A percentile compares a stretch with the other conserved stretches of the same genome.
Conservation (phyloP, 2,797 vertebrate species). For the Balearica regulorum region DNA sequence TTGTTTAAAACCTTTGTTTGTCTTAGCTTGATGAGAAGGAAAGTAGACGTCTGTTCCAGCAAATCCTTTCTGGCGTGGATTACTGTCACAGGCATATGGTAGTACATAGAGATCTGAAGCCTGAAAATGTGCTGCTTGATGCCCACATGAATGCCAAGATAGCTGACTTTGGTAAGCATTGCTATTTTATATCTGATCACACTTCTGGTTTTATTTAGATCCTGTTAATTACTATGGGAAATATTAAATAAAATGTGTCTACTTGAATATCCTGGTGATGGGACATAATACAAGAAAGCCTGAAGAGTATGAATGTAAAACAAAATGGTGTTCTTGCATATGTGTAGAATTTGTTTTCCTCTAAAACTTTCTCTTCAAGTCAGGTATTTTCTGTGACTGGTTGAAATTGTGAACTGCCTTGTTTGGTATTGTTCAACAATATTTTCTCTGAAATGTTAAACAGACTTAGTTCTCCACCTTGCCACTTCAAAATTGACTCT, state of each 20-base stretch:
- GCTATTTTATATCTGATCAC: not conserved
- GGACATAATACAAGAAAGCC: not conserved
- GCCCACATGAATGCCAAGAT: constrained; percentile 98
- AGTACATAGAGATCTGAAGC: constrained; percentile 91
- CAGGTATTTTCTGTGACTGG: not conserved
- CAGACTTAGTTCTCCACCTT: not conserved
- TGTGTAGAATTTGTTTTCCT: not conserved
- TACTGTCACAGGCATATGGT: constrained; percentile 98
- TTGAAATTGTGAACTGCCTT: not conserved
- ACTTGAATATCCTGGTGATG: not conserved
- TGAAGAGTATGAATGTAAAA: not conserved
- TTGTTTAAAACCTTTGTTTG: not conserved
- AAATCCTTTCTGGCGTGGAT: constrained; percentile 96
- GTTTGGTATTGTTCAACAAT: not conserved
- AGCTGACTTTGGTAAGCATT: constrained; percentile 89
- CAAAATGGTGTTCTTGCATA: not conserved
- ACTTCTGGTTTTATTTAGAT: not conserved
- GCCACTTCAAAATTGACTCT: not conserved
- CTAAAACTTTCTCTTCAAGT: not conserved
- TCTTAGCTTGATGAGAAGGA: constrained; percentile 93
- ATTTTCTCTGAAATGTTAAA: not conserved
- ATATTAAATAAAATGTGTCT: not conserved
- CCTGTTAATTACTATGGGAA: not conserved
- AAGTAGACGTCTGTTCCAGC: constrained; percentile 90
- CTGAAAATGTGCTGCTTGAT: constrained; percentile 88